Evolutionary conservation across 2,113 vertebrate genomes (phyloP), one percentile per base, ranked within the genome.

Genomic region (Noturus placidus): DNA sequence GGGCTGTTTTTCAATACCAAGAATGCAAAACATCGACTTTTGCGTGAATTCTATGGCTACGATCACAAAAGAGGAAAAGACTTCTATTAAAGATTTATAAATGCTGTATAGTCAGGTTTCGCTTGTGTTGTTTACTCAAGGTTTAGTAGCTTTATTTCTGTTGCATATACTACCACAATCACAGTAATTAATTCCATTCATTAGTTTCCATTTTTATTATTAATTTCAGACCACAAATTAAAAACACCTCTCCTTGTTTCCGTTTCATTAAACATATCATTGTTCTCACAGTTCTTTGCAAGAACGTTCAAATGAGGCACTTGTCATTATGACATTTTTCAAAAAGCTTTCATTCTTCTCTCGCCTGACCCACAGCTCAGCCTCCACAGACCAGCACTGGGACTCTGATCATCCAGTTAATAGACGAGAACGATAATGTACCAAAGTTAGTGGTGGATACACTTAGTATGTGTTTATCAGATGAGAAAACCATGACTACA

Each of bases 371-470:
- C 25, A 54, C 88, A 95, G 95, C 91, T 30, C 2, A 74, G 27
- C 93, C 93, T 54, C 86, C 87, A 46, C 70, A 88, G 92, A 94
- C 93, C 0, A 82, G 89, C 13, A 91, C 91, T 63, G 89, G 86
- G 30, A 89, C 89, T 0, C 72, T 91, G n/a, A 35, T 79, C 30
- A 85, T 91, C 72, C 33, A 89, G 38, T 38, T 91, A 3, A 27
- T 27, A 25, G 91, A 91, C 42, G 52, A 85, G 57, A 91, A 91
- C 15, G 91, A 91, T 54, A 90, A 90, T 9, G 5, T 80, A 0
- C 91, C 91, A 10, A 2, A 59, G 10, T 69, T 91, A 56, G 22
- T 30, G 27, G 25, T 4, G 22, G 83, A 42, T 9, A 6, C 11
- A 13, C 9, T 86, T 35, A 0, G 0, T 10, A 88, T 90, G 80